A percentile compares a stretch with the other conserved stretches of the same genome.
Conservation (phyloP, 2,888 invertebrate species). For the Trissoscelio sp. region DNA sequence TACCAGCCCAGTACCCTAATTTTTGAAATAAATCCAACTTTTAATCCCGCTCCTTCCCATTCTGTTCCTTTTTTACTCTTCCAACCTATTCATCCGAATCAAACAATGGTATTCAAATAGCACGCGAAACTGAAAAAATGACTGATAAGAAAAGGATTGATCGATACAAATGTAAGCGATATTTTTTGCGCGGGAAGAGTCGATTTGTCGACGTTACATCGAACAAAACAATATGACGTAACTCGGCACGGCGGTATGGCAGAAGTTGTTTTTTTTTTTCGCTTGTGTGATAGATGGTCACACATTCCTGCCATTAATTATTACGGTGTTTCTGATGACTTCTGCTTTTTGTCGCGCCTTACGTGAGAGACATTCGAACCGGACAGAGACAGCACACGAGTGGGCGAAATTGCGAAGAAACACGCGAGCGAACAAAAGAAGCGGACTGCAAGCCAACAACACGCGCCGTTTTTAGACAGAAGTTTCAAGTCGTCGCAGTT, state of each 20-base stretch:
- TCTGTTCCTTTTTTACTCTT: too few relatives aligned
- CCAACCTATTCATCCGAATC: conserved; percentile 13
- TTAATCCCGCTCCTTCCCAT: too few relatives aligned
- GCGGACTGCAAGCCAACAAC: conserved; percentile 26
- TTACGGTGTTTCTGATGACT: conserved; percentile 65
- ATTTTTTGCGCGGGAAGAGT: conserved; percentile 30
- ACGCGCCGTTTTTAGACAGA: conserved; percentile 44
- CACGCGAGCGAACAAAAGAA: conserved; percentile 61
- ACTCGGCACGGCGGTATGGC: conserved; percentile 10
- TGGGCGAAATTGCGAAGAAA: conserved; percentile 60
- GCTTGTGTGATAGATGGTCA: conserved; percentile 50
- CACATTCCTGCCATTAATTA: conserved; percentile 62
- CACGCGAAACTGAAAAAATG: conserved; percentile 30
- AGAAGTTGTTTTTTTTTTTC: conserved; percentile 29
- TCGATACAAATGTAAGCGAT: conserved; percentile 40
- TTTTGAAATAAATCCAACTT: too few relatives aligned
- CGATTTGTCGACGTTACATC: conserved; percentile 36
- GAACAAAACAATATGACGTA: conserved; percentile 52
- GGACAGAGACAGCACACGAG: conserved; percentile 25
- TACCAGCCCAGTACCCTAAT: too few relatives aligned
- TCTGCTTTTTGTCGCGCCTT: conserved; percentile 58
- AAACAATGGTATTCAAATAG: conserved; percentile 53
- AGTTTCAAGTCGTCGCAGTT: conserved; percentile 49
- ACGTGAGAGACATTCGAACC: conserved; percentile 59
- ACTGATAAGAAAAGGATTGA: conserved; percentile 51